Conservation (phyloP, 2,888 invertebrate genomes). For the Agriotes lineatus region DNA sequence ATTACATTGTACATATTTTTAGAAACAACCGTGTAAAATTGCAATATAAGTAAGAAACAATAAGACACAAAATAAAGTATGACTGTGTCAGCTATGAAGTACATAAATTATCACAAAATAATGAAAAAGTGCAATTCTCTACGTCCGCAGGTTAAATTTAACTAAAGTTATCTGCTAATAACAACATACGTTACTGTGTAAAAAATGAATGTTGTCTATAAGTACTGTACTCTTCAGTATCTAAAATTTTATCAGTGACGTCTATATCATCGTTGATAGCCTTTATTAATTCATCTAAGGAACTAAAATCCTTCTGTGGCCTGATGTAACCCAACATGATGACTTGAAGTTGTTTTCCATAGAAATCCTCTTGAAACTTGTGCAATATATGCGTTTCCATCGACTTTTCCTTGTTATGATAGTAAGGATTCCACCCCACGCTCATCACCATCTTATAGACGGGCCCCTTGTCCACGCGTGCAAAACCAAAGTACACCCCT, state of each 20-base stretch:
- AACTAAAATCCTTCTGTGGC: conserved; percentile 84
- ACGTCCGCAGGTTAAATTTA: too few relatives aligned
- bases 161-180: background rate
- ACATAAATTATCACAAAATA: conserved; percentile 7
- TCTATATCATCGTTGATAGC: conserved; percentile 86
- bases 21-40: too few relatives aligned
- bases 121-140: background rate
- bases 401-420: conserved; percentile 90
- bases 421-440: conserved; percentile 97
- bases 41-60: background rate
- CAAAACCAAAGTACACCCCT: conserved; percentile 97
- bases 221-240: conserved; percentile 68
- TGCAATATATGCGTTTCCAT: conserved; percentile 95
- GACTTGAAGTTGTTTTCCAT: conserved; percentile 83
- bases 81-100: too few relatives aligned
- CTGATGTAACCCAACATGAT: conserved; percentile 87
- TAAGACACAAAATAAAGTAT: too few relatives aligned
- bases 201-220: conserved; percentile 72
- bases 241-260: conserved; percentile 74
- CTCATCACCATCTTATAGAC: conserved; percentile 95
- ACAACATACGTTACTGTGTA: conserved; percentile 7
- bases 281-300: conserved; percentile 79
- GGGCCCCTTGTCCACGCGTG: conserved; percentile 77
- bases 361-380: conserved; percentile 86
- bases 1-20: too few relatives aligned